Evolutionary conservation across 1,140 invertebrate genomes (phyloP), one percentile per base, ranked within the genome.

Genomic region (Drosophila kepulauana): DNA sequence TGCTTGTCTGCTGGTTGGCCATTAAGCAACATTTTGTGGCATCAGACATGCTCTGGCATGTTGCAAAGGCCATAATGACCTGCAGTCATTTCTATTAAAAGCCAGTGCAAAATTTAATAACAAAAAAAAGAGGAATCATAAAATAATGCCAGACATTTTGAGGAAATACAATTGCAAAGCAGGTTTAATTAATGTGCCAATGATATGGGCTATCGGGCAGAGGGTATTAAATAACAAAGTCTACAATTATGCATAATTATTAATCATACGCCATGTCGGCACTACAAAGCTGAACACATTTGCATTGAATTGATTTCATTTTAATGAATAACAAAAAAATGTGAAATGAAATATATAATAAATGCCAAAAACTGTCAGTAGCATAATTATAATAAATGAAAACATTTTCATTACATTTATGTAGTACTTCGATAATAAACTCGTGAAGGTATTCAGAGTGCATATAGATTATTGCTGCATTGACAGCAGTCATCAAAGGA

Each of bases 361-460:
- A 64, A 46, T 66, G 41, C 57, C 49, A 62, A 41, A 57, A 73
- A 68, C 82, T 67, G 71, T 67, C 71, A 49, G 35, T 45, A 61
- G 62, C 35, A 82, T 64, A 87, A 79, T 82, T 76, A 73, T 72
- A 63, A 82, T 82, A 76, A 72, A 87, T 82, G 69, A 69, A 82
- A 79, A 71, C 49, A 54, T 28, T 38, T 68, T 59, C 46, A 51
- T 33, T 30, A 57, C 15, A 43, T 30, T 33, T 51, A 79, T 79
- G 67, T 67, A 48, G 56, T 61, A 57, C 43, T 13, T 63, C 61
- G 71, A 77, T 82, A 82, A 82, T 79, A 69, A 71, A 86, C 49
- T 49, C 35, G 7, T 1, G 7, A 5, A 6, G 5, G 56, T 74
- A 5, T 10, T 11, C 61, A 73, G 65, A 54, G 63, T 71, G 45